A percentile compares a stretch with the other conserved stretches of the same genome.
Conservation (phyloP, 1,140 invertebrate genomes). For the Wiebesia pumilae region DNA sequence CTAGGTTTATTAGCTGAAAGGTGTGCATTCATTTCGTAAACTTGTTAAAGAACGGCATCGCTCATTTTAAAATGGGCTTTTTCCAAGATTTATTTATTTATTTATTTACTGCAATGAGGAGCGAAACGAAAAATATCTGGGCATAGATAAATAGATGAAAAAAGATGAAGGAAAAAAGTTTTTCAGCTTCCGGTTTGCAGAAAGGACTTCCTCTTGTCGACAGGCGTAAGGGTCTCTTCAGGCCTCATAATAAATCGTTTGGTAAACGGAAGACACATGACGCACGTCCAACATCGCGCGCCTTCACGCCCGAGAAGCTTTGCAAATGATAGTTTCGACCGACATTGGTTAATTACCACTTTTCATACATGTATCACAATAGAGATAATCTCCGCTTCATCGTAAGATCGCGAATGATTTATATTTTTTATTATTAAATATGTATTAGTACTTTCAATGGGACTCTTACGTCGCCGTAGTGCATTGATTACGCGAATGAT, state of each 20-base stretch:
- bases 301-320: constrained; percentile 36
- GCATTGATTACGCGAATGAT: neutral
- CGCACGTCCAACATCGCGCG: constrained; percentile 38
- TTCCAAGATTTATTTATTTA: too few relatives aligned
- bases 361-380: constrained; percentile 9
- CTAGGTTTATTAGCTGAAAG: too few relatives aligned
- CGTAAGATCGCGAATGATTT: neutral
- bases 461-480: neutral
- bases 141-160: neutral
- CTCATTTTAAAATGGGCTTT: neutral
- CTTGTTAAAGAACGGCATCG: neutral
- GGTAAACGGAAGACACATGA: constrained; percentile 56
- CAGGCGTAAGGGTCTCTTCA: neutral
- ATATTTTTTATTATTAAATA: neutral
- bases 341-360: constrained; percentile 52
- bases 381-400: neutral
- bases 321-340: constrained; percentile 46
- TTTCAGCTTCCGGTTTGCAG: constrained; percentile 48
- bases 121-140: neutral
- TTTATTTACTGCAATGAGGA: neutral
- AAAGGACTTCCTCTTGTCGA: constrained; percentile 39
- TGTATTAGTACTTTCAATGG: neutral
- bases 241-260: constrained; percentile 62
- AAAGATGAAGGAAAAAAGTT: constrained; percentile 39
- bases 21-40: neutral